Base-by-base conservation (phyloP, 2,888 invertebrate genomes). In the Blastobasis adustella region DNA sequence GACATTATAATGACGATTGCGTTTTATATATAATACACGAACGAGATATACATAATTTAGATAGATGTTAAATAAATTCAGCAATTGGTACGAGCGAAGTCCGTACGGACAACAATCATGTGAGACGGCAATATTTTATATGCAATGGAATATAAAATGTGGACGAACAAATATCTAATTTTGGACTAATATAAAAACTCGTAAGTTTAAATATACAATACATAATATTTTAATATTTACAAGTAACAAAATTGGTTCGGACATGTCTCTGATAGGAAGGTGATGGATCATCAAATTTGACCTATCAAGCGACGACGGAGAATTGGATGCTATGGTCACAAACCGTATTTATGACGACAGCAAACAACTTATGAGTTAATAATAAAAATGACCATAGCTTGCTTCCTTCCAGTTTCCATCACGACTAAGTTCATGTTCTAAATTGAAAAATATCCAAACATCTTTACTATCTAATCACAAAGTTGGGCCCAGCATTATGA, bases 111-210 rank as follows among this genome's bases (percentile, higher is more conserved):
- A 84, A 79, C 72, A 68, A 77, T 77, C 76, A 76, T 67, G 65
- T 75, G 67, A 79, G 86, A 87, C 84, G 86, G 86, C 79, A 82
- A 81, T 79, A 65, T 71, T 73, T 81, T 81, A 76, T 74, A 63
- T 3, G 23, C 23, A 78, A 76, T 79, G 82, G 83, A 83, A 84
- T 86, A 23, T 23, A 66, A 82, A 79, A 79, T 63, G 82, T 83
- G 86, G 86, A 86, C 86, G 86, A 86, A 83, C 79, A 78, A 76
- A 82, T 80, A 82, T 74, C 75, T 80, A 83, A 65, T 71, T 77
- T 75, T 83, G 83, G 82, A 82, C 83, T 83, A 82, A 79, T 73
- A 48, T 50, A 73, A 76, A 76, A 79, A 81, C 72, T 76, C 69
- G 67, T 69, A 67, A 69, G 73, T 78, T 76, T 73, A 69, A 72